Evolutionary conservation across 2,113 vertebrate species (phyloP).

Genomic region (Myanophis thanlyinensis): DNA sequence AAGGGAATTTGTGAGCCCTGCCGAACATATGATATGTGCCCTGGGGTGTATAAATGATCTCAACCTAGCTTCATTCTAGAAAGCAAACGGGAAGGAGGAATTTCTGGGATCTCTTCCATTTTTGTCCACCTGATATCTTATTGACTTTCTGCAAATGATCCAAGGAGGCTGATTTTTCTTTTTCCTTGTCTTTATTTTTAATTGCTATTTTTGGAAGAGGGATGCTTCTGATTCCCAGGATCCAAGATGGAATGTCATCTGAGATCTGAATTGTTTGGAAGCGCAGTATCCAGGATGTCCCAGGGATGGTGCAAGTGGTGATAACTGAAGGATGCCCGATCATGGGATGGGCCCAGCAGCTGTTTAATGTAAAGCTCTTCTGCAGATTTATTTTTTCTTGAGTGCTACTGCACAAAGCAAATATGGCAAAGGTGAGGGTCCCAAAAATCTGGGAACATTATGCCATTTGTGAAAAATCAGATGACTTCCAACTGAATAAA

Average conservation of each 20-base stretch:
- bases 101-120: background rate
- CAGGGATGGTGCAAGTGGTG: background rate
- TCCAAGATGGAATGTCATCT: background rate
- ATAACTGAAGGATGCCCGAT: background rate
- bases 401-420: background rate
- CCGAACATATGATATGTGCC: background rate
- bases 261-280: background rate
- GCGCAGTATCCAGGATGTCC: too few relatives aligned
- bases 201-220: background rate
- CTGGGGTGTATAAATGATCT: background rate
- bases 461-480: background rate
- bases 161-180: background rate
- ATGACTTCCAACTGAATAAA: background rate
- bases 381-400: background rate
- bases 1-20: background rate
- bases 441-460: background rate
- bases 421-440: background rate
- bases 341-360: too few relatives aligned
- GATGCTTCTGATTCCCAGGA: background rate
- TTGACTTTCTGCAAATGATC: background rate
- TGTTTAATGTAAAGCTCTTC: background rate
- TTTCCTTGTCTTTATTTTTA: background rate
- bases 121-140: background rate
- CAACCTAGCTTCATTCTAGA: background rate
- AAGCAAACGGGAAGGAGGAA: background rate